Conservation (phyloP, 2,888 invertebrate species). For the Drosophila emarginata region DNA sequence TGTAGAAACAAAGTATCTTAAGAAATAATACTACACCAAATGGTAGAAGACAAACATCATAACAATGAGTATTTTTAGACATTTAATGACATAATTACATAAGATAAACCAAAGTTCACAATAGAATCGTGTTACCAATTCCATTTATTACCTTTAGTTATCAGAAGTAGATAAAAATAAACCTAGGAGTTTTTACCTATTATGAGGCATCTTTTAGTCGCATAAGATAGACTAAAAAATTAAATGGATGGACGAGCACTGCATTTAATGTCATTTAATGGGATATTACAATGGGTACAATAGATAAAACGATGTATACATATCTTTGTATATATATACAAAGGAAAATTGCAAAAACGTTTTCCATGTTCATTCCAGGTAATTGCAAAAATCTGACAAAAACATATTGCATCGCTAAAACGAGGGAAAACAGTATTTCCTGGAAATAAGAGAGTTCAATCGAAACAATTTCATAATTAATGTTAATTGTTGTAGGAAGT, state of each 20-base stretch:
- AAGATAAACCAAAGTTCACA: neutral
- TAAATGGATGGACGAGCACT: neutral
- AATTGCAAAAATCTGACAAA: neutral
- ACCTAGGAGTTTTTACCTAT: neutral
- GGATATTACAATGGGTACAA: neutral
- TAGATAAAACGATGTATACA: neutral
- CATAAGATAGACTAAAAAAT: neutral
- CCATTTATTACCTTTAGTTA: neutral
- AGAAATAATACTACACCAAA: too few species aligned
- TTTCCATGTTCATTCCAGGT: neutral
- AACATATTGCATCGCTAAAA: too few species aligned
- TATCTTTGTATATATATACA: too few species aligned
- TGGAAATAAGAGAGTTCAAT: neutral
- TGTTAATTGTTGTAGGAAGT: constrained; percentile 1
- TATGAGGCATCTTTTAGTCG: neutral
- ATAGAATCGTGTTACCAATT: neutral
- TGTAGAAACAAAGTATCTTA: too few species aligned
- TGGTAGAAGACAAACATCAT: too few species aligned
- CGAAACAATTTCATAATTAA: neutral
- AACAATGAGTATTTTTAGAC: too few species aligned
- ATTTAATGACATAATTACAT: too few species aligned
- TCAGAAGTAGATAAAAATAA: neutral
- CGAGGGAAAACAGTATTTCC: neutral
- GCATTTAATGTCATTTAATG: neutral
- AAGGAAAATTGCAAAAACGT: neutral